A percentile compares a stretch with the other conserved stretches of the same genome.
Evolutionary conservation across 2,888 invertebrate genomes (phyloP).

Genomic region (Polyploca ridens): DNA sequence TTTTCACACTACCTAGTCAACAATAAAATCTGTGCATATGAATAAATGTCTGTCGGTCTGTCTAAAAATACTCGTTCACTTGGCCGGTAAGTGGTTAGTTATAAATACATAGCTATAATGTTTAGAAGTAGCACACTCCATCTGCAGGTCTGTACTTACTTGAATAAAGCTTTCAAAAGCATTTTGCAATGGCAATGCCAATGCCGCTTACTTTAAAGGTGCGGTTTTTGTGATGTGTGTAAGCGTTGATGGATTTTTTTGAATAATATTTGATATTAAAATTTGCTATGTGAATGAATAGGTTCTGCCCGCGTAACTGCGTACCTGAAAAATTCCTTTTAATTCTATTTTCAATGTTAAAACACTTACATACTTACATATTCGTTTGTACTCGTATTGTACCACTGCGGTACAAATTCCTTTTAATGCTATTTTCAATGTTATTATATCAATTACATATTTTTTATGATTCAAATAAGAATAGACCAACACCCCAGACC

Average conservation of each 20-base stretch:
- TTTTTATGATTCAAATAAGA: too few relatives aligned
- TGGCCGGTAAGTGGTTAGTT: background rate
- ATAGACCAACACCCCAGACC: too few relatives aligned
- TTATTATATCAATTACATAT: too few relatives aligned
- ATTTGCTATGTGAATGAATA: too few relatives aligned
- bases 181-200: constrained; percentile 66
- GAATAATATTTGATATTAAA: too few relatives aligned
- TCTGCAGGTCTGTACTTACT: constrained; percentile 32
- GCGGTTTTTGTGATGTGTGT: constrained; percentile 24
- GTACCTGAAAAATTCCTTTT: too few relatives aligned
- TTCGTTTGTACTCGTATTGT: too few relatives aligned
- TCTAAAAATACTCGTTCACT: background rate
- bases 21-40: background rate
- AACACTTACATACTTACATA: too few relatives aligned
- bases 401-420: too few relatives aligned
- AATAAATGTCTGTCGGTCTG: background rate
- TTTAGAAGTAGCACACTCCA: constrained; percentile 51
- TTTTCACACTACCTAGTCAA: background rate
- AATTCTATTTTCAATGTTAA: too few relatives aligned
- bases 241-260: constrained; percentile 25
- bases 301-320: too few relatives aligned
- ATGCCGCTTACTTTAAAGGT: constrained; percentile 44
- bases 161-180: constrained; percentile 67
- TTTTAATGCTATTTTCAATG: too few relatives aligned
- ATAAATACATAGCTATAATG: constrained; percentile 4